Conservation (phyloP, 2,797 vertebrate species). For the Chelon auratus region DNA sequence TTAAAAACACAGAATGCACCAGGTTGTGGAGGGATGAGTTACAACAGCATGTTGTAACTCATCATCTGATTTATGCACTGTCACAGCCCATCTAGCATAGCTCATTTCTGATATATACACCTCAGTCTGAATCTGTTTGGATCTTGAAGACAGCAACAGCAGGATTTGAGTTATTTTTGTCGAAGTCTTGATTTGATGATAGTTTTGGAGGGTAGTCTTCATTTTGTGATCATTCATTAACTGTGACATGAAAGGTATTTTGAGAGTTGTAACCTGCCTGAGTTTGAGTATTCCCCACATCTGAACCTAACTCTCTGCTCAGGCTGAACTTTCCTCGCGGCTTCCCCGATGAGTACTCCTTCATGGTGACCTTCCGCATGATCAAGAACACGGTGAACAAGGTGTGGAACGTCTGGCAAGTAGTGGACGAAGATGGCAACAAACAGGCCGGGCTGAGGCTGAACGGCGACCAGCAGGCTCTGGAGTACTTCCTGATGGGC, state of each 20-base stretch:
- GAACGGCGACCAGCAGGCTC: slow-evolving; percentile 85
- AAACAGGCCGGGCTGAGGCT: slow-evolving; percentile 86
- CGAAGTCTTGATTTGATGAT: slow-evolving; percentile 26
- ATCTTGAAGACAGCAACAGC: slow-evolving; percentile 15
- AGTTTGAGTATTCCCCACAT: background rate
- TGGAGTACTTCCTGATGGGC: slow-evolving; percentile 88
- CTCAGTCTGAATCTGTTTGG: slow-evolving; percentile 1
- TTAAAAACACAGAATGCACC: slow-evolving; percentile 63
- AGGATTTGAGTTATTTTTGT: slow-evolving; percentile 49
- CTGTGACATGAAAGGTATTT: slow-evolving; percentile 33
- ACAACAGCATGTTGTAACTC: slow-evolving; percentile 40
- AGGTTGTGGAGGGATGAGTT: slow-evolving; percentile 29
- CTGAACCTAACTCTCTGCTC: background rate
- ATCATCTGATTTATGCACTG: slow-evolving; percentile 55
- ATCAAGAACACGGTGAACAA: slow-evolving; percentile 87
- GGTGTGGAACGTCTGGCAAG: slow-evolving; percentile 89
- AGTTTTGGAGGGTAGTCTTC: slow-evolving; percentile 11
- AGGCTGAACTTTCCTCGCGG: slow-evolving; percentile 87
- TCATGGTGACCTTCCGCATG: slow-evolving; percentile 89
- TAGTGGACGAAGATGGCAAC: slow-evolving; percentile 83
- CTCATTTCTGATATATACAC: slow-evolving; percentile 27
- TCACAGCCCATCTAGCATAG: slow-evolving; percentile 9
- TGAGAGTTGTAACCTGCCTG: background rate
- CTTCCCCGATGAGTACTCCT: slow-evolving; percentile 87
- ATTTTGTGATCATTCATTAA: slow-evolving; percentile 27